Base-by-base conservation (phyloP, 2,888 invertebrate species). In the Trichogramma dendrolimi region DNA sequence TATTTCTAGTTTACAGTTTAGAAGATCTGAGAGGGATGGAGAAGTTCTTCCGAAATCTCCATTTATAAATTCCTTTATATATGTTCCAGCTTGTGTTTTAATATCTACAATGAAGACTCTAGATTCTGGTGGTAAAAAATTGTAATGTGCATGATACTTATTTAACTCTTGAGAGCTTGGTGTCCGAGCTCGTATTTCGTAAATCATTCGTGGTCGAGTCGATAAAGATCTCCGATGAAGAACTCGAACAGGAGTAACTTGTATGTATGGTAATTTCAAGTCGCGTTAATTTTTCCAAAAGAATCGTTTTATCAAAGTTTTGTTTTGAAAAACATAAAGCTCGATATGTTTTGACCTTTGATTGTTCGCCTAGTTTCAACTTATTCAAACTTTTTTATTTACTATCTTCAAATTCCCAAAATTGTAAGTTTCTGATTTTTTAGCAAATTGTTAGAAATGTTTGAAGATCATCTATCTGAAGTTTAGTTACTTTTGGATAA, bases 61-160 rank as follows among this genome's bases (percentile, higher is more conserved):
- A 80, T 98, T 96, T 27, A 94, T 91, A 82, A 98, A 93, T 82
- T 99, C 98, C 81, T 99, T 99, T 1, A 99, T 87, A 77, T 99
- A 99, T 47, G 96, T 94, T 49, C 96, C 96, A 7, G 96, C 96
- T 74, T 94, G 91, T 0, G 94, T 92, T 55, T 84, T 85, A 27
- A 95, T 70, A 63, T 85, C 83, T 41, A 95, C 72, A 53, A 84
- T 81, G 71, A 96, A 86, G 55, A 87, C 79, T 66, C 81, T 58
- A 48, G 40, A 47, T 40, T 44, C 41, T 44, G 54, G 76, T 1
- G 79, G 73, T 65, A 81, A 43, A 27, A 50, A 38, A 10, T 69
- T 67, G 6, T 68, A 42, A 47, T 67, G 40, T 57, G 63, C 58
- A 39, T 60, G 44, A 58, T 71, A 62, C 14, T 68, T 63, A 14